phyloP scores from a whole-genome alignment of 2,113 vertebrate species.

The Phocoena sinus region DNA sequence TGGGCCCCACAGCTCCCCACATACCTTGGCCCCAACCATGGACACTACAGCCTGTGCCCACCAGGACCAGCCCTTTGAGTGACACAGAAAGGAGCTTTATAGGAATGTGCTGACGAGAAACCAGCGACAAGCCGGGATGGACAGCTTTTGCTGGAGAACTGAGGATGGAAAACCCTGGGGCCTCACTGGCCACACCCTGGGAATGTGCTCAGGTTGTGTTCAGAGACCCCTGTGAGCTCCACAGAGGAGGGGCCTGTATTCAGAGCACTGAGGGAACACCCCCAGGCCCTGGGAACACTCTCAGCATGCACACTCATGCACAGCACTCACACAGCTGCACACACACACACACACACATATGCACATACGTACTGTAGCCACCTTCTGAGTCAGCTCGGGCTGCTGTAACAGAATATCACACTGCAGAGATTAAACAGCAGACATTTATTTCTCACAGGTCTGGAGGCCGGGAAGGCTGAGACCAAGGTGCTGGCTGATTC shows the following conservation, averaged over 20 bases:
- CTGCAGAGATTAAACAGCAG: not conserved
- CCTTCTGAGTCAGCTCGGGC: not conserved
- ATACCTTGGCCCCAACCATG: not conserved
- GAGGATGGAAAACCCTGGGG: not conserved
- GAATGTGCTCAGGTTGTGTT: not conserved
- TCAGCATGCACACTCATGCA: not conserved
- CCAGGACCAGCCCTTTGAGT: not conserved
- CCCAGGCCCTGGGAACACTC: not conserved
- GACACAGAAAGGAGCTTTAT: fast-evolving
- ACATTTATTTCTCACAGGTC: not conserved
- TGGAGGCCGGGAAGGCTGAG: not conserved
- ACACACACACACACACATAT: too few species aligned
- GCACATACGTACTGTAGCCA: not conserved
- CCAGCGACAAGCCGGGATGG: fast-evolving
- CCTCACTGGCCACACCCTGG: not conserved
- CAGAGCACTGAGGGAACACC: not conserved
- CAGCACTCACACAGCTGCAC: not conserved
- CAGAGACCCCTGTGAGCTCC: not conserved
- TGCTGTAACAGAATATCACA: not conserved
- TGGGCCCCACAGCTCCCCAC: not conserved
- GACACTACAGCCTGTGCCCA: too few species aligned
- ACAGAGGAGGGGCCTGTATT: not conserved
- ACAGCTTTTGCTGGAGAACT: not conserved
- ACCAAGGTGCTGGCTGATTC: too few species aligned
- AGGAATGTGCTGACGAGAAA: not conserved